phyloP scores from a whole-genome alignment of 2,797 vertebrate species.

The Sternarchorhynchus goeldii region DNA sequence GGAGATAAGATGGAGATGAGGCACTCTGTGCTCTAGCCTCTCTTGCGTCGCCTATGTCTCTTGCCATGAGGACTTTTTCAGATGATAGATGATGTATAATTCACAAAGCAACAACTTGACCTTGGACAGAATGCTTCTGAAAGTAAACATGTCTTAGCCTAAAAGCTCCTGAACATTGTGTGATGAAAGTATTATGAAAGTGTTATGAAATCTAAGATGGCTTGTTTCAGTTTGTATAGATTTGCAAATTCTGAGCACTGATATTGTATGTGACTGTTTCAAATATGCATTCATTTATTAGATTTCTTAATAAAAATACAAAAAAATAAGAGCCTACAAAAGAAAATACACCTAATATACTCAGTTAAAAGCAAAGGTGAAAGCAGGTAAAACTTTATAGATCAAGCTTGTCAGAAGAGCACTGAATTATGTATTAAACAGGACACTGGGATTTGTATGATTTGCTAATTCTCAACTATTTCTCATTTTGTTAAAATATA shows the following conservation, averaged over 20 bases:
- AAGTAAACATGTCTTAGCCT: conserved; percentile 8
- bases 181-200: too few species aligned
- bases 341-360: background rate
- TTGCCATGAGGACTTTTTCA: conserved; percentile 29
- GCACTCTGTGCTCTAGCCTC: conserved; percentile 26
- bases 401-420: background rate
- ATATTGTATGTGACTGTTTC: conserved; percentile 3
- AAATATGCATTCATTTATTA: background rate
- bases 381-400: background rate
- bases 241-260: background rate
- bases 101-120: conserved; percentile 29
- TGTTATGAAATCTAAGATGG: conserved; percentile 2
- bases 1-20: conserved; percentile 14
- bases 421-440: background rate
- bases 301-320: background rate
- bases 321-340: background rate
- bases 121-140: conserved; percentile 20
- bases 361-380: background rate
- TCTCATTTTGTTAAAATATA: background rate
- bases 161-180: background rate
- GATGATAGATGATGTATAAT: conserved; percentile 29
- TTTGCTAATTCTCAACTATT: background rate
- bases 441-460: background rate
- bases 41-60: conserved; percentile 33
- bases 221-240: conserved; percentile 7